Evolutionary conservation across 2,888 invertebrate species (phyloP).

Genomic region (Phymatocera aterrima): DNA sequence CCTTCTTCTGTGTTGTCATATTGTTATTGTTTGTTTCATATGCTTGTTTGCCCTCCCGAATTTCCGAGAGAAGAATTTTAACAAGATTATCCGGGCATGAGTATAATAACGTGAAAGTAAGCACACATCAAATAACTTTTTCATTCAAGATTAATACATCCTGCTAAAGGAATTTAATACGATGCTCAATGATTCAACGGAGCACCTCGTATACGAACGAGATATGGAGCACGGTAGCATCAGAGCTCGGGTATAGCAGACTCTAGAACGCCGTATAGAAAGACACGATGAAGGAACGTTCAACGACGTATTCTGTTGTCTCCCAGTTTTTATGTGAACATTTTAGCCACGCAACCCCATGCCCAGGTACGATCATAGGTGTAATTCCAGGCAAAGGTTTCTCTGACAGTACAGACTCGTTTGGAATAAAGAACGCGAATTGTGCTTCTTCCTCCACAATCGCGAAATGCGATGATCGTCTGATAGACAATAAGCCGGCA

Average conservation of each 20-base stretch:
- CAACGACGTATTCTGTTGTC: conserved; percentile 17
- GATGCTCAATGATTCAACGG: neutral
- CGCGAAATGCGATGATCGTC: conserved; percentile 8
- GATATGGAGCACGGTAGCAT: neutral
- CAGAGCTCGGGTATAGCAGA: neutral
- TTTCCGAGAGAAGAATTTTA: neutral
- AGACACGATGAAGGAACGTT: conserved; percentile 21
- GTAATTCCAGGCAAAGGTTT: neutral
- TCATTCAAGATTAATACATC: neutral
- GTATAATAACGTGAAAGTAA: neutral
- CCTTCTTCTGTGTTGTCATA: neutral
- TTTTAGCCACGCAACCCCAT: neutral
- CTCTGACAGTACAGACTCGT: conserved; percentile 11
- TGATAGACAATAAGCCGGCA: conserved; percentile 21
- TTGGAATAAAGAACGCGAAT: conserved; percentile 17
- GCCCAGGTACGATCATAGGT: neutral
- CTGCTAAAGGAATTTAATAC: neutral
- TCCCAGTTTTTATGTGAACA: neutral
- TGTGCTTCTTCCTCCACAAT: neutral
- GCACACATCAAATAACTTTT: neutral
- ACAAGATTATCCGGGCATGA: neutral
- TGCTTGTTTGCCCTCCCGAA: neutral
- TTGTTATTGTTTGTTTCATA: neutral
- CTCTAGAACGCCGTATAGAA: neutral
- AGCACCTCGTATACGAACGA: neutral